Evolutionary conservation across 2,113 vertebrate species (phyloP).

Genomic region (Lagenorhynchus albirostris): DNA sequence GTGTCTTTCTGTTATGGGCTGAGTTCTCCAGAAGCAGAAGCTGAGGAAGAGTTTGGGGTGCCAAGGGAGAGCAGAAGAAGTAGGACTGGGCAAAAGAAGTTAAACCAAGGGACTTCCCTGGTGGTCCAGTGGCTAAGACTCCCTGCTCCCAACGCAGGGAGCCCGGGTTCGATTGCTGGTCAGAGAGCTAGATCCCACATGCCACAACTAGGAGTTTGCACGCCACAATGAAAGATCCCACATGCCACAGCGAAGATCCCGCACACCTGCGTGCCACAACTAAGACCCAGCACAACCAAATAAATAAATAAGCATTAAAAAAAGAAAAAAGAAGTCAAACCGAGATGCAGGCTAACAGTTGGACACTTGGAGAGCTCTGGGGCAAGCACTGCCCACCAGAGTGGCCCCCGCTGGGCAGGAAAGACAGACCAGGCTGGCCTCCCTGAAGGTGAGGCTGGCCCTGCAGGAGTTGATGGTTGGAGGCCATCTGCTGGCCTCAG

Average conservation of each 20-base stretch:
- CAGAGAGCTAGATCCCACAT: no score
- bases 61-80: not conserved
- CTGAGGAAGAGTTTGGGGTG: not conserved
- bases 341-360: not conserved
- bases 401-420: not conserved
- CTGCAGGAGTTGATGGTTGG: not conserved
- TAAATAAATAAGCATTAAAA: no score
- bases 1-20: not conserved
- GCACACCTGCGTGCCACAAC: accelerated
- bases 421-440: not conserved
- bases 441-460: not conserved
- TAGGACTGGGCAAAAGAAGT: not conserved
- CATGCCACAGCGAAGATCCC: no score
- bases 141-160: no score
- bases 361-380: not conserved
- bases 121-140: no score
- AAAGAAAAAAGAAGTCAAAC: not conserved
- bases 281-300: no score
- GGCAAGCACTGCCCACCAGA: not conserved
- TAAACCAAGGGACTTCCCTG: not conserved
- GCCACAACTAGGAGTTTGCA: no score
- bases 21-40: not conserved
- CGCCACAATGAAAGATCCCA: no score
- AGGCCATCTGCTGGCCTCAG: not conserved
- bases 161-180: no score